Evolutionary conservation across 2,113 vertebrate genomes (phyloP).

Genomic region (Hiodon alosoides): DNA sequence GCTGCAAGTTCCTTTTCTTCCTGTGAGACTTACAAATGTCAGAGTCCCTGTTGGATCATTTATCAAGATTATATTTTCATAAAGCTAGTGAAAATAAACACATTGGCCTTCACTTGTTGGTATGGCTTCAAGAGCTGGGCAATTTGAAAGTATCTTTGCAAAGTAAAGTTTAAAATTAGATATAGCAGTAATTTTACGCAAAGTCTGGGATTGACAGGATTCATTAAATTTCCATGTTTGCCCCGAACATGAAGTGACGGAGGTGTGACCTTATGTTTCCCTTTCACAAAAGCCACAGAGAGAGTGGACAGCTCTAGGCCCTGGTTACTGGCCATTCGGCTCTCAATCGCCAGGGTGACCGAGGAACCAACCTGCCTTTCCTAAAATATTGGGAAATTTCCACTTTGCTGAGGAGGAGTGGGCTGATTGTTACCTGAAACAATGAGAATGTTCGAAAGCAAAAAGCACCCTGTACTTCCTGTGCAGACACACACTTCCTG

Average conservation of each 20-base stretch:
- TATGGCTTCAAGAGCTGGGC: too few species aligned
- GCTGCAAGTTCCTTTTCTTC: too few species aligned
- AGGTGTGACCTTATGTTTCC: background rate
- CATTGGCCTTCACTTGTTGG: too few species aligned
- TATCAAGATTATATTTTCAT: too few species aligned
- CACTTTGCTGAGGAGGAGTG: conserved; percentile 13
- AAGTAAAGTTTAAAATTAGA: too few species aligned
- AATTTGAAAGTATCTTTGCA: too few species aligned
- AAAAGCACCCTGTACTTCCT: conserved; percentile 39
- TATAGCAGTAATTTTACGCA: too few species aligned
- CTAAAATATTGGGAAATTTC: conserved; percentile 38
- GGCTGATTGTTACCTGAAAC: conserved; percentile 55
- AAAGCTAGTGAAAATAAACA: too few species aligned
- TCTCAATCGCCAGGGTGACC: background rate
- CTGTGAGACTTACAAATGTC: too few species aligned
- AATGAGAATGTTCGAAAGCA: conserved; percentile 53
- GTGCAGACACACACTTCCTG: conserved; percentile 5
- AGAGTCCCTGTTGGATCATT: too few species aligned
- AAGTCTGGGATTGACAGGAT: too few species aligned
- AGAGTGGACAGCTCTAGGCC: background rate
- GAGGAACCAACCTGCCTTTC: background rate
- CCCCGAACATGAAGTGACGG: background rate
- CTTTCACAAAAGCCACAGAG: background rate
- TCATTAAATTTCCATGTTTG: background rate
- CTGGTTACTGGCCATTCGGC: background rate